Evolutionary conservation across 2,113 vertebrate species (phyloP).

Genomic region (Mirounga angustirostris): DNA sequence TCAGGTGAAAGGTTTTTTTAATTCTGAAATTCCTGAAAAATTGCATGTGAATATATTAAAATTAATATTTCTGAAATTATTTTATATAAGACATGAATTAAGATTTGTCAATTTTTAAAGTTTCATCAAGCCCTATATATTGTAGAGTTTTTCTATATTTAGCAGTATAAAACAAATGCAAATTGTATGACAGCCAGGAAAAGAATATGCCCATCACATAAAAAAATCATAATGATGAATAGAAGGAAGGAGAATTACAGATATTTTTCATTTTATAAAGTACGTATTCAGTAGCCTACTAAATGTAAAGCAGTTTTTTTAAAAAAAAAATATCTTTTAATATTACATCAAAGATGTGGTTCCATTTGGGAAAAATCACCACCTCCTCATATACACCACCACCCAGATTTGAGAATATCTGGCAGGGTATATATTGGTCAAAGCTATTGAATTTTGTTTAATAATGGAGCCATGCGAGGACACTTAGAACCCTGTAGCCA

Average conservation of each 20-base stretch:
- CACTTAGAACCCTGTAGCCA: background rate
- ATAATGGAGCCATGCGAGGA: background rate
- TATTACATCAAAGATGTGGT: background rate
- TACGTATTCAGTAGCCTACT: background rate
- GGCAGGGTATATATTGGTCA: background rate
- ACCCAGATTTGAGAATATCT: background rate
- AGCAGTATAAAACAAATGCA: background rate
- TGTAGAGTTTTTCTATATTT: background rate
- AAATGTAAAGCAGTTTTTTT: background rate
- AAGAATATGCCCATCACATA: background rate
- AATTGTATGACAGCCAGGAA: background rate
- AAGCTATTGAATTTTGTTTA: background rate
- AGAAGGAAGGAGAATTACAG: background rate
- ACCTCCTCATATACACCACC: background rate
- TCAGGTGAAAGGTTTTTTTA: background rate
- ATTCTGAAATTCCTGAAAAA: background rate
- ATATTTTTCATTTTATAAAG: constrained; percentile 10
- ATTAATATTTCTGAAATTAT: background rate
- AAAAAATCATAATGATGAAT: background rate
- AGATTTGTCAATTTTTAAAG: background rate
- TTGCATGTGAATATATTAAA: background rate
- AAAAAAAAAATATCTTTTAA: background rate
- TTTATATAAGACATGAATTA: background rate
- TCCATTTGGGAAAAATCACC: background rate
- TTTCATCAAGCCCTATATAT: background rate